Base-by-base conservation (phyloP, 1,140 invertebrate genomes). In the Tetranychus urticae region DNA sequence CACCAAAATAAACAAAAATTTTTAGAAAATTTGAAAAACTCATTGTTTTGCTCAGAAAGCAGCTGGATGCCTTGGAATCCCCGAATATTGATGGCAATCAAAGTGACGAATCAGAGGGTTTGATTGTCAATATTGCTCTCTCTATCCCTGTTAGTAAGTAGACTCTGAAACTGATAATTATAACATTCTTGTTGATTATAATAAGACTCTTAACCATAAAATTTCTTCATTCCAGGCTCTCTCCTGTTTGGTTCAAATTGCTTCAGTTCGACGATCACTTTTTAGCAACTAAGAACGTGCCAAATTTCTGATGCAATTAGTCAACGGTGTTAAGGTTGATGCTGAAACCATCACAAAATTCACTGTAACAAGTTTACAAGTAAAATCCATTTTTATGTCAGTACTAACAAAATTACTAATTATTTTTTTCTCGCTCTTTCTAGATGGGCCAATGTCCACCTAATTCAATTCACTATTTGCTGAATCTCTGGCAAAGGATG, bases 381-480 rank as follows among this genome's bases (percentile, higher is more conserved):
- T 77, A 68, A 64, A 39, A 35, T 23, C 23, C 23, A 23, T 23
- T 23, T 23, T 23, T 23, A 23, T 23, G 23, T 0, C 23, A 23
- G 23, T 23, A 23, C 0, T 23, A 23, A 23, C 23, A 23, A 23
- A 23, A 23, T 23, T 23, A 23, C 23, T 23, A 23, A 23, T 23
- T 23, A 23, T 23, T 23, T 23, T 23, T 23, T 23, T 23, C 23
- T 23, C 23, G 23, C 23, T 54, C 50, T 48, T 8, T 36, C 61
- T 47, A 90, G 81, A 88, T 97, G 85, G 93, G 89, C 85, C 90
- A 97, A 70, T 97, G 96, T 76, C 89, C 92, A 0, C 89, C 92
- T 1, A 97, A 97, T 73, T 94, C 89, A 70, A 86, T 97, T 7
- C 93, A 97, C 73, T 98, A 97, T 71, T 76, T 97, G 14, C 75